phyloP scores from a whole-genome alignment of 2,797 vertebrate genomes.

The Artibeus jamaicensis region DNA sequence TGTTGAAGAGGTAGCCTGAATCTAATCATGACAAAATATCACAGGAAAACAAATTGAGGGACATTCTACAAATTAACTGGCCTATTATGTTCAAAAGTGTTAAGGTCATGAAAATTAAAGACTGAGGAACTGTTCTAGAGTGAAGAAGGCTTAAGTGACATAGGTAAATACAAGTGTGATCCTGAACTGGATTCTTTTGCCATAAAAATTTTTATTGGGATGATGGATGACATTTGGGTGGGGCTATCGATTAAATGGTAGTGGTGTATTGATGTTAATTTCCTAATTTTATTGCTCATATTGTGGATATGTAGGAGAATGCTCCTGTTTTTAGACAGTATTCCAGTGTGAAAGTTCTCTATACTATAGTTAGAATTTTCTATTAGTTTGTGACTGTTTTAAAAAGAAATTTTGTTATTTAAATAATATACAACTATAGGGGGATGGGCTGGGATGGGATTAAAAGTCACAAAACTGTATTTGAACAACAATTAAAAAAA shows the following conservation, averaged over 20 bases:
- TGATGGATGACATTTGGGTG: background rate
- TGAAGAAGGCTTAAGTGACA: background rate
- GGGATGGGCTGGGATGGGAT: too few species aligned
- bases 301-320: too few species aligned
- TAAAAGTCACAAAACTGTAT: too few species aligned
- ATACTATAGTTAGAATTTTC: background rate
- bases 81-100: too few species aligned
- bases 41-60: background rate
- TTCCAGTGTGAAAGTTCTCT: background rate
- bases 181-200: background rate
- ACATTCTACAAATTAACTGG: too few species aligned
- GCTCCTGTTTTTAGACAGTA: background rate
- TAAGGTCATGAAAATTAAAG: too few species aligned
- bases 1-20: background rate
- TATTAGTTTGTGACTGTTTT: background rate
- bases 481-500: too few species aligned
- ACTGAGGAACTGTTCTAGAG: background rate
- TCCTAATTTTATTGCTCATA: too few species aligned
- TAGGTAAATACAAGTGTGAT: background rate
- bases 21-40: background rate
- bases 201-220: background rate
- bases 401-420: background rate
- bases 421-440: background rate
- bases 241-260: background rate
- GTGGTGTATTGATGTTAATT: background rate